Conservation (phyloP, 2,113 vertebrate species). For the Entosphenus tridentatus region DNA sequence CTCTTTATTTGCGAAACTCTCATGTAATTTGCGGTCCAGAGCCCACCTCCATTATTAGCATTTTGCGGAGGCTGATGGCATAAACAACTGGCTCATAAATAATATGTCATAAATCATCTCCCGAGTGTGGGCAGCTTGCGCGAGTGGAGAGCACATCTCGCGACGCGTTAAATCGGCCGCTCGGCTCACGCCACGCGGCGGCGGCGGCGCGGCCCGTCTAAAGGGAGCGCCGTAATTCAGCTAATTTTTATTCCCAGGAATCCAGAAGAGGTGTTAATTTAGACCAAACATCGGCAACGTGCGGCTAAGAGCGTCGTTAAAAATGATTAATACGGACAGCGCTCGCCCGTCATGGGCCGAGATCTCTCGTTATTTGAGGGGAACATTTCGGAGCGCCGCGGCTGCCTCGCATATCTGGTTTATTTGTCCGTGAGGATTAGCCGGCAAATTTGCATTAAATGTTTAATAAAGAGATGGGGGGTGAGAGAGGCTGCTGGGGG, state of each 20-base stretch:
- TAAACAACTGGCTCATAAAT: constrained; percentile 3
- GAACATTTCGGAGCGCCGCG: too few species aligned
- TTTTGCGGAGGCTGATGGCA: not conserved
- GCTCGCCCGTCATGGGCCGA: too few species aligned
- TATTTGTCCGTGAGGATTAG: too few species aligned
- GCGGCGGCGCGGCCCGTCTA: not conserved
- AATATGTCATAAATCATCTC: not conserved
- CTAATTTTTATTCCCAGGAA: constrained; percentile 6
- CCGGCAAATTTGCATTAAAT: too few species aligned
- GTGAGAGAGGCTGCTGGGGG: too few species aligned
- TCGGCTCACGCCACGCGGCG: not conserved
- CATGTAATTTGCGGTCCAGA: too few species aligned
- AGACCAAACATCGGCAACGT: not conserved
- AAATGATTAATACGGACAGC: not conserved
- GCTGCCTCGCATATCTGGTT: too few species aligned
- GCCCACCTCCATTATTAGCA: too few species aligned
- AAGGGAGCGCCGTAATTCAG: not conserved
- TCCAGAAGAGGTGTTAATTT: constrained; percentile 2
- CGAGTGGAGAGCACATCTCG: not conserved
- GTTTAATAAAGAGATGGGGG: too few species aligned
- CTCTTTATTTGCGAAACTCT: too few species aligned
- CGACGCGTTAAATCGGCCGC: constrained; percentile 2
- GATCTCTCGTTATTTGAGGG: too few species aligned
- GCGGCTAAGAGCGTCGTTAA: constrained; percentile 5
- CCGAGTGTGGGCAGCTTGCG: not conserved